phyloP scores from a whole-genome alignment of 2,113 vertebrate genomes.

The Chamaea fasciata region DNA sequence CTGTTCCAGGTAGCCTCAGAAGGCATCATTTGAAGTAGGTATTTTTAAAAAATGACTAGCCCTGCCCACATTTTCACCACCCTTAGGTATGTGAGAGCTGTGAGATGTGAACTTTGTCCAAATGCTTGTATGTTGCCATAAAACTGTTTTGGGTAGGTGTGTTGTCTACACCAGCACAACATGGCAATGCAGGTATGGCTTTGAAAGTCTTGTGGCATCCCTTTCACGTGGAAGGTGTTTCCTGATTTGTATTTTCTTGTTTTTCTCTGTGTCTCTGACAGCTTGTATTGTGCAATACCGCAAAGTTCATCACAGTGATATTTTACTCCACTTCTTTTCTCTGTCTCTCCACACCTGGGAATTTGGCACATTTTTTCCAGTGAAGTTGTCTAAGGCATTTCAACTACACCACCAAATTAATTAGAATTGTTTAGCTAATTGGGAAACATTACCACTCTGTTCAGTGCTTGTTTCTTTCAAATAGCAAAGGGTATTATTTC shows the following conservation, averaged over 20 bases:
- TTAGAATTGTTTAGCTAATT: background rate
- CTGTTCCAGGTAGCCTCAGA: background rate
- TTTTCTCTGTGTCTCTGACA: background rate
- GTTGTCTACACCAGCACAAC: background rate
- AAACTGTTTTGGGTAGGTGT: background rate
- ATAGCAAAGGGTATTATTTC: background rate
- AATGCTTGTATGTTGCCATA: background rate
- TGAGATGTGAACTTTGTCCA: background rate
- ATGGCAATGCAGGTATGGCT: background rate
- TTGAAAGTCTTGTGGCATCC: background rate
- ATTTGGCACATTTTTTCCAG: background rate
- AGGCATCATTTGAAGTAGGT: background rate
- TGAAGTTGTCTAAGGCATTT: background rate
- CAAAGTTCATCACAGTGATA: too few relatives aligned
- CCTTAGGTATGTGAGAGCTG: background rate
- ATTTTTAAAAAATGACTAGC: background rate
- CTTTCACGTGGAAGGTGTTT: background rate
- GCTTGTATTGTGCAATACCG: background rate
- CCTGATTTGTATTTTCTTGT: background rate
- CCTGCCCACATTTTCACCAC: background rate
- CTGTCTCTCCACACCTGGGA: background rate
- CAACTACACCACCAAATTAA: background rate
- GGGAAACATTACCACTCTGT: background rate
- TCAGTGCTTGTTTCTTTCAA: background rate
- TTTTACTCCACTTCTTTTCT: background rate